A percentile compares a stretch with the other conserved stretches of the same genome.
Evolutionary conservation across 35 echinoderm and acorn worm genomes (phyloP).

Genomic region (Strongylocentrotus purpuratus): DNA sequence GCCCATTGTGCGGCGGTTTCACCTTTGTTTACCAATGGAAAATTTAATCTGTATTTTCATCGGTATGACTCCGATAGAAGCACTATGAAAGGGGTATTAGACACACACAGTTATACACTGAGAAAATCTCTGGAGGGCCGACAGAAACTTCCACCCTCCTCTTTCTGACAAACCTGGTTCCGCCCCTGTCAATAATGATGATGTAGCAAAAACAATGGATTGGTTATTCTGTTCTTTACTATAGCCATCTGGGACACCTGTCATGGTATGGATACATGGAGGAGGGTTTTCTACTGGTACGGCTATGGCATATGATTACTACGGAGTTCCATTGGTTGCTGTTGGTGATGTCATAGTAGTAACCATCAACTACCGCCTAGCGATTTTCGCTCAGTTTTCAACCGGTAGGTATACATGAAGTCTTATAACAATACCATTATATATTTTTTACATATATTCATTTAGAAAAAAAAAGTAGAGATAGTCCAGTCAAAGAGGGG

Average conservation of each 20-base stretch:
- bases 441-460: too few species aligned
- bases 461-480: too few species aligned
- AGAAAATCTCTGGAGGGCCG: too few species aligned
- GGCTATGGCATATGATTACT: slow-evolving; percentile 46
- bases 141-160: too few species aligned
- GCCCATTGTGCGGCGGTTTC: too few species aligned
- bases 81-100: too few species aligned
- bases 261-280: slow-evolving; percentile 77
- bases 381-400: slow-evolving; percentile 53
- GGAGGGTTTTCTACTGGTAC: slow-evolving; percentile 53
- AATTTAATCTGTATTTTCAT: too few species aligned
- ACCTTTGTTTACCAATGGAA: not conserved
- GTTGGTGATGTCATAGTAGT: slow-evolving; percentile 73
- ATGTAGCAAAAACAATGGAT: not conserved
- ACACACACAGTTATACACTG: too few species aligned
- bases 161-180: too few species aligned
- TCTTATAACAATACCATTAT: too few species aligned
- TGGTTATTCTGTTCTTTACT: not conserved
- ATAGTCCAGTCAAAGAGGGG: too few species aligned
- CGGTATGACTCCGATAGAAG: too few species aligned
- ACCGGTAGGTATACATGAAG: slow-evolving; percentile 49
- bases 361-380: slow-evolving; percentile 69
- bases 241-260: slow-evolving; percentile 52
- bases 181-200: not conserved
- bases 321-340: slow-evolving; percentile 55